These are phyloP conservation scores for Edolisoma coerulescens DNA, from an alignment of 2,113 vertebrate species.

Conservation along the genomic window DNA sequence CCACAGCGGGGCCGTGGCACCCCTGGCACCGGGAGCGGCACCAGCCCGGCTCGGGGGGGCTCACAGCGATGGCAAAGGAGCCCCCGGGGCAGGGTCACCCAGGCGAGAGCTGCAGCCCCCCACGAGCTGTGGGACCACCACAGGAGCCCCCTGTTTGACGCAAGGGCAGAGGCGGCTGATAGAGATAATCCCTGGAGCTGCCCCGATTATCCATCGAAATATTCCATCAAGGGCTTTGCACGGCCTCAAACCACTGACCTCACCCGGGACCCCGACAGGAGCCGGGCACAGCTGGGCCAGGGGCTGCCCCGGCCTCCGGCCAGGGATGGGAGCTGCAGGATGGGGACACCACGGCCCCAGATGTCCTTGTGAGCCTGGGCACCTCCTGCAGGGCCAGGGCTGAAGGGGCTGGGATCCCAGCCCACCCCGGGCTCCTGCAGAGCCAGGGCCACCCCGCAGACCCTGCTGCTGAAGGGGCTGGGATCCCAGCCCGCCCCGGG, in stretches of 20 bases:
- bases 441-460: too few relatives aligned
- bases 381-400: neutral
- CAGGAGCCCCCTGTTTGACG: neutral
- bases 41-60: neutral
- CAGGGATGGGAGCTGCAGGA: fast-evolving
- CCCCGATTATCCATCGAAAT: neutral
- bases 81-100: too few relatives aligned
- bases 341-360: fast-evolving
- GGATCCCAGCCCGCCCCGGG: neutral
- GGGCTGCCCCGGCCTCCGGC: neutral
- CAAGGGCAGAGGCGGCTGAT: neutral
- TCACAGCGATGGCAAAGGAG: neutral
- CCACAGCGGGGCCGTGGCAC: fast-evolving
- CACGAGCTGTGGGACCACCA: neutral
- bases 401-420: neutral
- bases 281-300: neutral
- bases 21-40: fast-evolving
- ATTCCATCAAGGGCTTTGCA: neutral
- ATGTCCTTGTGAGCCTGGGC: neutral
- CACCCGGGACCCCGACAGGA: neutral
- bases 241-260: neutral
- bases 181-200: neutral
- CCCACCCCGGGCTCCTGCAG: neutral
- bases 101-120: neutral
- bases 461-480: too few relatives aligned